A percentile compares a stretch with the other conserved stretches of the same genome.
Conservation (phyloP, 37 sponge, comb jelly and placozoan species). For the Aphrocallistes beatrix region DNA sequence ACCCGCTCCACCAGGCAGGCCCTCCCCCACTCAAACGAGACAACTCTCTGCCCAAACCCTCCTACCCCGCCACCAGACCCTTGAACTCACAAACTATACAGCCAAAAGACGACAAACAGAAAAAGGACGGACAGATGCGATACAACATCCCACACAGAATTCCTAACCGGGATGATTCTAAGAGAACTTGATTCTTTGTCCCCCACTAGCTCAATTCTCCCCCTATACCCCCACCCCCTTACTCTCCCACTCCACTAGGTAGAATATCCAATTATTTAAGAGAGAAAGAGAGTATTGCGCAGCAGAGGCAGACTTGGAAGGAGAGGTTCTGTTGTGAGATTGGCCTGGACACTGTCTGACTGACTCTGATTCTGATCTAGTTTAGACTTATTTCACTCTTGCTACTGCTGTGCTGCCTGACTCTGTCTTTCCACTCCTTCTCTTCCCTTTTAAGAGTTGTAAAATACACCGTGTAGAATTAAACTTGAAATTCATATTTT, state of each 20-base stretch:
- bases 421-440: no score
- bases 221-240: background rate
- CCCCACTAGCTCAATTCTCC: background rate
- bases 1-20: background rate
- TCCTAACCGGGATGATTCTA: background rate
- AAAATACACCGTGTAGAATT: no score
- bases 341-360: no score
- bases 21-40: background rate
- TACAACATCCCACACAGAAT: background rate
- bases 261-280: background rate
- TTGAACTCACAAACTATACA: no score
- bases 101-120: background rate
- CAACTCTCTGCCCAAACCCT: background rate
- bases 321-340: no score
- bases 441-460: no score
- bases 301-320: background rate
- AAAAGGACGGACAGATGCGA: background rate
- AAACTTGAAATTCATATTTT: no score
- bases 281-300: background rate
- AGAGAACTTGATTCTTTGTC: background rate
- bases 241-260: constrained; percentile 2
- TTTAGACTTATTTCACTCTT: no score
- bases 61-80: background rate
- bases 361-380: no score
- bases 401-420: no score